These are phyloP conservation scores for Magallana gigas DNA, from an alignment of 1,140 invertebrate species.

Conservation along the genomic window DNA sequence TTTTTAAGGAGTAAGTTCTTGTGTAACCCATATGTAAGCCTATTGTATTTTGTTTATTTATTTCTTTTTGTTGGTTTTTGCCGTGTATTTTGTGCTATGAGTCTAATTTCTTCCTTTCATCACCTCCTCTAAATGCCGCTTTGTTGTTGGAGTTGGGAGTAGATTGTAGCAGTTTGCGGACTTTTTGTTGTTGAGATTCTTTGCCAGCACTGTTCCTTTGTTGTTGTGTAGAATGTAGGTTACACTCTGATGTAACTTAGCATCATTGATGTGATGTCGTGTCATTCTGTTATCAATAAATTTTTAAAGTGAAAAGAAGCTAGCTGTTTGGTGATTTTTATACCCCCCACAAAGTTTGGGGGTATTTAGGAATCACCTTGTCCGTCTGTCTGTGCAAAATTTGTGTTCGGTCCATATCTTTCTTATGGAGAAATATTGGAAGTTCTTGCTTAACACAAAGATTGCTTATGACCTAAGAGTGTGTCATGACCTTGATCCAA, in stretches of 20 bases:
- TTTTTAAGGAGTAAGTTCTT: no score
- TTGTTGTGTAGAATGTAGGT: conserved; percentile 8
- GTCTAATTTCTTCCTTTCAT: neutral
- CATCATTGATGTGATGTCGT: conserved; percentile 7
- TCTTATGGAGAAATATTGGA: no score
- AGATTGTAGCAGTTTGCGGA: neutral
- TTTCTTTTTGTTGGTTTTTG: neutral
- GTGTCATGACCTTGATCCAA: no score
- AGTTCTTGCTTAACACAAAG: no score
- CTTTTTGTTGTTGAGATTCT: conserved; percentile 24
- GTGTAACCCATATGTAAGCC: no score
- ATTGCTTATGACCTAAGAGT: no score
- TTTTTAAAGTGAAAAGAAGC: neutral
- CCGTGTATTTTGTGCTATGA: neutral
- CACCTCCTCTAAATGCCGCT: neutral
- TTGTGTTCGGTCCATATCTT: no score
- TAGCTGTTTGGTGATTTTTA: no score
- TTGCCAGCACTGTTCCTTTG: conserved; percentile 5
- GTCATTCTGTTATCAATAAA: conserved; percentile 32
- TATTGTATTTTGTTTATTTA: no score
- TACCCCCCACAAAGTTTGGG: no score
- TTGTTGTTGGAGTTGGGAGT: neutral
- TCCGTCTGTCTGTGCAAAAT: no score
- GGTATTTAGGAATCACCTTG: no score
- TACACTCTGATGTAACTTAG: neutral